Conservation (phyloP, 2,113 vertebrate species). For the Hiodon tergisus region DNA sequence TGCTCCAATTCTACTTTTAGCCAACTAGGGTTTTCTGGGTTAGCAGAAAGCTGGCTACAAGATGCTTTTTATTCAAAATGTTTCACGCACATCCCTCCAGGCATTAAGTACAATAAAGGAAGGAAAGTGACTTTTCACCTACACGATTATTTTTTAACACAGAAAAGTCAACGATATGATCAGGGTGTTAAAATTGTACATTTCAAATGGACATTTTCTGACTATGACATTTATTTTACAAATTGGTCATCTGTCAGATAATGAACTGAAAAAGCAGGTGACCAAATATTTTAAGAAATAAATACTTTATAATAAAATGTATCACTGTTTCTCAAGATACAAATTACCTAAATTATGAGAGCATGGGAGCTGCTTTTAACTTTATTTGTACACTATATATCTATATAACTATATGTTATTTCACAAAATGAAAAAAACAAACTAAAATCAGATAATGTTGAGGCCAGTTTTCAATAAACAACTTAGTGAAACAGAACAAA, state of each 20-base stretch:
- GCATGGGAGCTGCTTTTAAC: too few relatives aligned
- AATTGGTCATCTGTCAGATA: constrained; percentile 11
- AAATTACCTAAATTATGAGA: too few relatives aligned
- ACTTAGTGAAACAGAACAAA: too few relatives aligned
- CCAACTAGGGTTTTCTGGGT: constrained; percentile 77
- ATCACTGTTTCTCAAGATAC: too few relatives aligned
- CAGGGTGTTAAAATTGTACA: neutral
- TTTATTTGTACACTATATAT: too few relatives aligned
- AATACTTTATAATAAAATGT: too few relatives aligned
- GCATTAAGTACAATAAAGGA: constrained; percentile 70
- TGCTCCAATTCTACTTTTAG: constrained; percentile 80
- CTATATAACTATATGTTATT: too few relatives aligned
- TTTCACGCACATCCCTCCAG: constrained; percentile 82
- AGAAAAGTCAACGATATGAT: constrained; percentile 74
- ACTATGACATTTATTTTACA: neutral
- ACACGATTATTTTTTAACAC: constrained; percentile 52
- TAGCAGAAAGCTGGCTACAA: constrained; percentile 89
- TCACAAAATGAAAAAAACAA: too few relatives aligned
- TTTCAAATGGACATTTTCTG: constrained; percentile 2
- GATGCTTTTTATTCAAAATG: constrained; percentile 73
- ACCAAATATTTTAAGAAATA: too few relatives aligned
- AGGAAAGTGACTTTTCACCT: constrained; percentile 57
- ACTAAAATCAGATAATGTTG: too few relatives aligned
- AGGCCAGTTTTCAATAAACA: too few relatives aligned
- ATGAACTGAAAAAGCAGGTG: constrained; percentile 1